A percentile compares a stretch with the other conserved stretches of the same genome.
Conservation (phyloP, 2,888 invertebrate species). For the Oxyteleia sp. region DNA sequence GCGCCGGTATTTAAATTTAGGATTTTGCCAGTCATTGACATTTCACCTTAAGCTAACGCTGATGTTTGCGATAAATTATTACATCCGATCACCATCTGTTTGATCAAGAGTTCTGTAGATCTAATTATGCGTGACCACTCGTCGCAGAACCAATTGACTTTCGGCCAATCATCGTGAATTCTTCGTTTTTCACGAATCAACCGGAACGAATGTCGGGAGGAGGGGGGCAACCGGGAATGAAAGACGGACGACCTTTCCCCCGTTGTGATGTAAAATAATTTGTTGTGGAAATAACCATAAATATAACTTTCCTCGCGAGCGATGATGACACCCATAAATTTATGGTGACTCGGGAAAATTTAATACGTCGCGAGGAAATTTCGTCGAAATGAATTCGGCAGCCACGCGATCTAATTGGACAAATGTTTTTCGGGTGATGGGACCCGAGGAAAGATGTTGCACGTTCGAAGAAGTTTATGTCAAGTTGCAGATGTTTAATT, state of each 20-base stretch:
- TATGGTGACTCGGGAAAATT: conserved; percentile 36
- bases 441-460: no score
- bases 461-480: no score
- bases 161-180: conserved; percentile 16
- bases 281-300: conserved; percentile 32
- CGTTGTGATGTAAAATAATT: conserved; percentile 38
- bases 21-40: no score
- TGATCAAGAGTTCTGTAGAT: background rate
- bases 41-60: no score
- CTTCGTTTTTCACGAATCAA: conserved; percentile 25
- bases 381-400: conserved; percentile 13
- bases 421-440: conserved; percentile 8
- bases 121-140: background rate
- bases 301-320: conserved; percentile 22
- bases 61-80: background rate
- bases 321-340: conserved; percentile 42
- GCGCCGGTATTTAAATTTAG: no score
- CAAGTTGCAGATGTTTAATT: no score
- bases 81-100: background rate
- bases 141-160: conserved; percentile 1
- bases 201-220: background rate
- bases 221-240: background rate
- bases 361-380: conserved; percentile 9
- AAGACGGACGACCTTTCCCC: conserved; percentile 17
- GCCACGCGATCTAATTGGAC: background rate